A percentile compares a stretch with the other conserved stretches of the same genome.
Evolutionary conservation across 1,140 invertebrate species (phyloP).

Genomic region (Schlechtendalia chinensis): DNA sequence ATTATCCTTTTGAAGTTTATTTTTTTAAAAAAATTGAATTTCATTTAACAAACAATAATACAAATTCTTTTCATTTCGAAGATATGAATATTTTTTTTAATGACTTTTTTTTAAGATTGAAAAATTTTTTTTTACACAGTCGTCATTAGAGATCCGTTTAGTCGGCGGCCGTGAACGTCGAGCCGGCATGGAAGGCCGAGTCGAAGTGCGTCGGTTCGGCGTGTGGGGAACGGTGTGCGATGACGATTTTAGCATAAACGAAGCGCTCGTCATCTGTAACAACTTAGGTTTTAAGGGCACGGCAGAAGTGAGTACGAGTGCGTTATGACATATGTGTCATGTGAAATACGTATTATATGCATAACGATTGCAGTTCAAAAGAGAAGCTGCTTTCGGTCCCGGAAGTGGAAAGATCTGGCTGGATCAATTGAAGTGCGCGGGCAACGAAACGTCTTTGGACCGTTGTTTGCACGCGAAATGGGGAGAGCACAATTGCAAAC

Average conservation of each 20-base stretch:
- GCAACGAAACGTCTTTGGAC: conserved; percentile 66
- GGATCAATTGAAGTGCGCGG: conserved; percentile 68
- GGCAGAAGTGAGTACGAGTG: conserved; percentile 56
- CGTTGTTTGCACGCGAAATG: conserved; percentile 67
- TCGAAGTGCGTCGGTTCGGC: conserved; percentile 69
- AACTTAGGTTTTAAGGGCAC: conserved; percentile 64
- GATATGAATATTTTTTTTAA: conserved; percentile 4
- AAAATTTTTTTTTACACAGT: conserved; percentile 29
- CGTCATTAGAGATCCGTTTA: conserved; percentile 37
- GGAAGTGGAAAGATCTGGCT: conserved; percentile 72
- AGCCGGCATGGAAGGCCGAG: conserved; percentile 63
- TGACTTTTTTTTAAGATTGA: too few species aligned
- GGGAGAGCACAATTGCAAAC: conserved; percentile 71
- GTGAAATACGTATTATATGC: not conserved
- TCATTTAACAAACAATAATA: too few species aligned
- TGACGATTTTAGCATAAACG: conserved; percentile 68
- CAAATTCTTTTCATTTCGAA: too few species aligned
- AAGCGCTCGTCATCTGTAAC: conserved; percentile 68
- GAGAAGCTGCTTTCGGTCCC: conserved; percentile 56
- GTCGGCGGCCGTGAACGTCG: conserved; percentile 37
- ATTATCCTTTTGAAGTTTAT: too few species aligned
- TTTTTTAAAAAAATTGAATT: too few species aligned
- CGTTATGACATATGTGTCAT: not conserved
- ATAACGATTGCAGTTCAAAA: conserved; percentile 52
- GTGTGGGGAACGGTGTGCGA: conserved; percentile 79